These are phyloP conservation scores for Meteorus sp. DNA, from an alignment of 1,140 invertebrate species.

Conservation along the genomic window DNA sequence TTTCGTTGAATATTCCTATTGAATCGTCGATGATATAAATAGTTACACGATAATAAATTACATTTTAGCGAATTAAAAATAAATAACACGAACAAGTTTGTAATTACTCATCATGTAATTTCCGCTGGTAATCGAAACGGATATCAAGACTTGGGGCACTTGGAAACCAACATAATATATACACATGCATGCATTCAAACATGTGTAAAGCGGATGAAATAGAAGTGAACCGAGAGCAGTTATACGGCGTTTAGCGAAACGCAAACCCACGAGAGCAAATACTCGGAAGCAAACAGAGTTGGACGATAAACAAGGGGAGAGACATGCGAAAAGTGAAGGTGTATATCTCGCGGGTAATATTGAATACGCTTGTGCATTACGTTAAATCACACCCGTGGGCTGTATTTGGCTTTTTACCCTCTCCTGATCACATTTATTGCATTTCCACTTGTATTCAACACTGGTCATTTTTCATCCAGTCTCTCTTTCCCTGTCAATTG, in stretches of 20 bases:
- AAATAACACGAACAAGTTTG: background rate
- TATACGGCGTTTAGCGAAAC: slow-evolving; percentile 28
- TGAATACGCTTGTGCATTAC: slow-evolving; percentile 28
- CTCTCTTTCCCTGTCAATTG: background rate
- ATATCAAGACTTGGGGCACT: background rate
- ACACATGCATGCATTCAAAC: no score
- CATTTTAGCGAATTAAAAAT: no score
- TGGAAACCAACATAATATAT: no score
- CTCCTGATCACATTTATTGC: slow-evolving; percentile 24
- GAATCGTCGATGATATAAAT: no score
- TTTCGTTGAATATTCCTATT: no score
- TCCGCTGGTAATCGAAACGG: background rate
- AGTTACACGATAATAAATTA: no score
- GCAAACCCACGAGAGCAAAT: slow-evolving; percentile 26
- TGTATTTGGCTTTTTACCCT: background rate
- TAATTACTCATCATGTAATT: background rate
- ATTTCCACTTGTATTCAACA: slow-evolving; percentile 17
- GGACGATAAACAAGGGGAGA: background rate
- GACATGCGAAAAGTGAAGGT: background rate
- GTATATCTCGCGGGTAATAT: slow-evolving; percentile 24
- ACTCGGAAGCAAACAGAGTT: slow-evolving; percentile 24
- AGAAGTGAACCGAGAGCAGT: slow-evolving; percentile 1
- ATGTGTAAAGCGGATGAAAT: background rate
- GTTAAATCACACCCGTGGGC: slow-evolving; percentile 23
- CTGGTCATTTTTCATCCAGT: slow-evolving; percentile 12